Percentiles rank a stretch among this genome's conserved stretches.
phyloP scores from a whole-genome alignment of 2,888 invertebrate species.

The Eledona agricola region DNA sequence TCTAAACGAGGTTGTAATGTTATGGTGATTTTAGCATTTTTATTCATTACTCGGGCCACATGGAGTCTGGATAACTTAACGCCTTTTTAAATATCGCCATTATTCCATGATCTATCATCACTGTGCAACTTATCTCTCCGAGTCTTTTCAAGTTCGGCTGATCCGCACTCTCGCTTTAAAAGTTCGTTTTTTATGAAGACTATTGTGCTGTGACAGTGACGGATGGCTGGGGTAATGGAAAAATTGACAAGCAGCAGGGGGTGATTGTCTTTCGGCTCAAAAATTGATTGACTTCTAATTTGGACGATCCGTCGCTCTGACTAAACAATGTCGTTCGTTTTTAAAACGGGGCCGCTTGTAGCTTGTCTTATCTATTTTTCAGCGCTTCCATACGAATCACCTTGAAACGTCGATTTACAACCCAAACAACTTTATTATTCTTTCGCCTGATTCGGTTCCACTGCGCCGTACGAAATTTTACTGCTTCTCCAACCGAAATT shows the following conservation, averaged over 20 bases:
- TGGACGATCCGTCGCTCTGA: too few species aligned
- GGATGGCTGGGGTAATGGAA: conserved; percentile 30
- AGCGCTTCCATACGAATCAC: conserved; percentile 12
- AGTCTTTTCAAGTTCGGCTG: conserved; percentile 22
- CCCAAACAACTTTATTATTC: conserved; percentile 26
- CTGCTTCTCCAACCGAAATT: too few species aligned
- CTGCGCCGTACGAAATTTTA: conserved; percentile 17
- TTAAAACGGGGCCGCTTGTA: conserved; percentile 5
- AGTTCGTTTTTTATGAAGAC: conserved; percentile 12
- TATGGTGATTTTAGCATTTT: conserved; percentile 46
- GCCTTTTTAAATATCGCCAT: conserved; percentile 42
- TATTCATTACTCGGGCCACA: conserved; percentile 42
- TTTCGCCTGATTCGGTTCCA: conserved; percentile 12
- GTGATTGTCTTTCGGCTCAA: conserved; percentile 33
- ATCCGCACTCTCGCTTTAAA: conserved; percentile 21
- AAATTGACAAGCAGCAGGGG: conserved; percentile 31
- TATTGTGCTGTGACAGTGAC: conserved; percentile 30
- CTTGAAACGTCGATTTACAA: conserved; percentile 24
- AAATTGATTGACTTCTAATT: conserved; percentile 31
- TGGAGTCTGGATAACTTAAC: conserved; percentile 37
- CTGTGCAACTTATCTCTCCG: conserved; percentile 29
- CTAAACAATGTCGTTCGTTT: too few species aligned
- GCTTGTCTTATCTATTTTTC: conserved; percentile 19
- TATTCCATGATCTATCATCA: conserved; percentile 44
- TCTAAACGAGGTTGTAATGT: conserved; percentile 47